phyloP scores from a whole-genome alignment of 2,888 invertebrate species.

The Hypselothyrea guttata region DNA sequence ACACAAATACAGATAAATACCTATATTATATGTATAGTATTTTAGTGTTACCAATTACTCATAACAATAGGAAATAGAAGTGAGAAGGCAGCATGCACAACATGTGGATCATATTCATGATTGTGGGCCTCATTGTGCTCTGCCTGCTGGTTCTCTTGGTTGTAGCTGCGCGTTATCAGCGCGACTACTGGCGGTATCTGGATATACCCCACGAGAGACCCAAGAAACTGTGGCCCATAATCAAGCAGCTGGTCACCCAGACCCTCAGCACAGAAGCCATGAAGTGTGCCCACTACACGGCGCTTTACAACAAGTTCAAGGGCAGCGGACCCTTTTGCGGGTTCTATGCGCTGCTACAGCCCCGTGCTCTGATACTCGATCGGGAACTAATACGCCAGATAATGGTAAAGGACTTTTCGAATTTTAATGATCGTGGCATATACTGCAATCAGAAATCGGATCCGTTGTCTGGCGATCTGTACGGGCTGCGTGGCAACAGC shows the following conservation, averaged over 20 bases:
- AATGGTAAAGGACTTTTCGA: constrained; percentile 80
- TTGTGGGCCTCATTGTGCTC: constrained; percentile 68
- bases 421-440: constrained; percentile 80
- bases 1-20: neutral
- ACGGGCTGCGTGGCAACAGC: constrained; percentile 79
- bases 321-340: constrained; percentile 78
- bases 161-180: constrained; percentile 67
- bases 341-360: constrained; percentile 74
- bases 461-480: constrained; percentile 82
- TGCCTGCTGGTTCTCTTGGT: constrained; percentile 55
- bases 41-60: constrained; percentile 11
- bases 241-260: constrained; percentile 56
- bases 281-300: constrained; percentile 57
- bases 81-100: constrained; percentile 34
- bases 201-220: constrained; percentile 77
- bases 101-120: constrained; percentile 76
- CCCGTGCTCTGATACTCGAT: constrained; percentile 75
- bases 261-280: constrained; percentile 58
- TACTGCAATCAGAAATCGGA: constrained; percentile 80
- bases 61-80: neutral
- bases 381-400: constrained; percentile 79
- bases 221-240: constrained; percentile 63
- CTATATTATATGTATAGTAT: neutral
- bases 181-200: constrained; percentile 76
- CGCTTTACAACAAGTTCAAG: constrained; percentile 76